Evolutionary conservation across 2,797 vertebrate species (phyloP), one percentile per base, ranked within the genome.

Genomic region (Falco berigora): DNA sequence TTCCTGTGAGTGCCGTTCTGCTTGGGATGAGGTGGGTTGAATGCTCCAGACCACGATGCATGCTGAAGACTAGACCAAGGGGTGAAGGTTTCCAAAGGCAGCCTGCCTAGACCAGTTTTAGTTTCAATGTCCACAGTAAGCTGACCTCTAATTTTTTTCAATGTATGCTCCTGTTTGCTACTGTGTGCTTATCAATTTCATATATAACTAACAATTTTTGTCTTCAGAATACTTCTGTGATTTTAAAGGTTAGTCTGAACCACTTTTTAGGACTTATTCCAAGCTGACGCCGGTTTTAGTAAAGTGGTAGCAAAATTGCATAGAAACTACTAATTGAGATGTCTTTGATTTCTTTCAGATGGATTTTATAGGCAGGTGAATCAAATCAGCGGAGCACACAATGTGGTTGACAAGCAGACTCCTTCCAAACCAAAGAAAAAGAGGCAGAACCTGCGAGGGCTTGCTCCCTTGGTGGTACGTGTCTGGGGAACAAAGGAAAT

Each of bases 281-380:
- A 83, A 75, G 8, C 22, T 58, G 9, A 32, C 79, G 9, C 27
- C 47, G 42, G 5, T 62, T 95, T 89, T 42, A 52, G 68, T 73
- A 18, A 87, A 76, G 24, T 25, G 14, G 40, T 28, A 42, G 21
- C 5, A 78, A 82, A 76, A 77, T 36, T 64, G 11, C 20, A 5
- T 16, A 30, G 53, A 52, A 87, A 27, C n/a, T 90, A 8, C 18
- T 90, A 77, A 86, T 9, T 50, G 34, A 67, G 6, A 78, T 73
- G 62, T 68, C n/a, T 96, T 69, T 88, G 38, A 62, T 88, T 59
- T 97, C 72, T 97, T 98, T 95, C 97, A 99, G 99, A 99, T 97
- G 99, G 99, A 44, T 99, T 98, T 98, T 99, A 99, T 96, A 98
- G 98, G 86, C 99, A 99, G 75, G 98, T 99, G 84, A 99, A 99